Conservation (phyloP, 2,888 invertebrate genomes). For the Hipparchia semele region DNA sequence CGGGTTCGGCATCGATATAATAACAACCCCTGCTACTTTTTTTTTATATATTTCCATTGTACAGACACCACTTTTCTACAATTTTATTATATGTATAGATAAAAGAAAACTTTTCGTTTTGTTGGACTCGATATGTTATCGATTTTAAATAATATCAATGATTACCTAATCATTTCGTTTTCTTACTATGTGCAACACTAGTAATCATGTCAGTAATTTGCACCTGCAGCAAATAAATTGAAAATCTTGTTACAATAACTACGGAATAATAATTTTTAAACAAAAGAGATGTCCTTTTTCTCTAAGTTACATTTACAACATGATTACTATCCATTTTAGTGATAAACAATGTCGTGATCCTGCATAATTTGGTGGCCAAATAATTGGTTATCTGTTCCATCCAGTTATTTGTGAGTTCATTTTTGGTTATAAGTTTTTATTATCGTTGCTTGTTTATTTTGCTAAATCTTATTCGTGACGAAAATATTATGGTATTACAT, state of each 20-base stretch:
- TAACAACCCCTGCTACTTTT: too few relatives aligned
- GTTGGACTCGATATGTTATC: too few relatives aligned
- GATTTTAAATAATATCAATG: too few relatives aligned
- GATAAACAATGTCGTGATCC: constrained; percentile 36
- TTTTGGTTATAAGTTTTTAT: constrained; percentile 57
- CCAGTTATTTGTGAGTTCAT: constrained; percentile 62
- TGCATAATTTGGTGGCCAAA: constrained; percentile 46
- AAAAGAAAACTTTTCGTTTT: too few relatives aligned
- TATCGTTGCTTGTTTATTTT: constrained; percentile 39
- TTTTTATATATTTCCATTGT: too few relatives aligned
- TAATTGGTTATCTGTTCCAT: constrained; percentile 45
- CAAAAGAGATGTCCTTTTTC: constrained; percentile 28
- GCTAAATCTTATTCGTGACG: constrained; percentile 25
- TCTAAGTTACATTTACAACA: constrained; percentile 16
- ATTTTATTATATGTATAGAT: too few relatives aligned
- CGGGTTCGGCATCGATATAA: too few relatives aligned
- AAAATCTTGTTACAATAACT: constrained; percentile 21
- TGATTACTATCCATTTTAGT: constrained; percentile 18
- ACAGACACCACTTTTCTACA: too few relatives aligned
- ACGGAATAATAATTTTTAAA: constrained; percentile 16
- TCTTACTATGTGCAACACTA: too few relatives aligned
- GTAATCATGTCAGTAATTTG: too few relatives aligned
- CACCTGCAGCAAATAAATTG: constrained; percentile 25
- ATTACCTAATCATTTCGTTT: too few relatives aligned
- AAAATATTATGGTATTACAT: constrained; percentile 9